A percentile compares a stretch with the other conserved stretches of the same genome.
These are phyloP conservation scores for Trinectes maculatus DNA, from an alignment of 2,113 vertebrate genomes.

Conservation along the genomic window DNA sequence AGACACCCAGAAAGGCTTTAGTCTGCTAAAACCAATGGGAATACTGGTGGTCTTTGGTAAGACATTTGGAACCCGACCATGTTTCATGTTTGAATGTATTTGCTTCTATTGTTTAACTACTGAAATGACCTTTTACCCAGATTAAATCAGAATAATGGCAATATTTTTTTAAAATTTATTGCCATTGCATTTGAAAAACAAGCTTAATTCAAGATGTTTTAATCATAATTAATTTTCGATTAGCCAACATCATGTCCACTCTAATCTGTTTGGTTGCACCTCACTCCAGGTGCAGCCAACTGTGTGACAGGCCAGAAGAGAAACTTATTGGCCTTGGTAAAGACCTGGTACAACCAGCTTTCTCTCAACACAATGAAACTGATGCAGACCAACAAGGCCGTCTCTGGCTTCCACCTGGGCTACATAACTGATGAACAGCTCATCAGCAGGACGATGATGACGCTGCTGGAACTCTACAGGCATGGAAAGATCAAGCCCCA, in stretches of 20 bases:
- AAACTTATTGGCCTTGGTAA: conserved; percentile 89
- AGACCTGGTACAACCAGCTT: conserved; percentile 94
- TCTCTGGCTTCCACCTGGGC: conserved; percentile 89
- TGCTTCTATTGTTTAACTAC: no score
- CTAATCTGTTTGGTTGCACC: not conserved
- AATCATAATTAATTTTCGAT: no score
- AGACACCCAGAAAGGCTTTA: conserved; percentile 89
- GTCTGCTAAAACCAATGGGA: conserved; percentile 91
- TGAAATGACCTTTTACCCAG: no score
- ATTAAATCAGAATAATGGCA: no score
- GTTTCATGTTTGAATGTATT: not conserved
- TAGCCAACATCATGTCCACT: no score
- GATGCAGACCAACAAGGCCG: conserved; percentile 87
- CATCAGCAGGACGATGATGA: conserved; percentile 74
- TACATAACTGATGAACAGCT: conserved; percentile 78
- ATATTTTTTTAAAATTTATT: no score
- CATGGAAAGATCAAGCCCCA: conserved; percentile 91
- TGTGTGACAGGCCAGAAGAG: conserved; percentile 88
- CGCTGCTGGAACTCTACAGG: conserved; percentile 86
- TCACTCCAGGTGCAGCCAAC: conserved; percentile 85
- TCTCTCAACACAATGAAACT: conserved; percentile 87
- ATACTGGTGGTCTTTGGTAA: conserved; percentile 89
- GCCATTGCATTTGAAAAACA: no score
- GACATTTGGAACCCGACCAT: conserved; percentile 20
- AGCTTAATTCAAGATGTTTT: no score